Base-by-base conservation (phyloP, 2,113 vertebrate genomes). In the Vulpes lagopus region DNA sequence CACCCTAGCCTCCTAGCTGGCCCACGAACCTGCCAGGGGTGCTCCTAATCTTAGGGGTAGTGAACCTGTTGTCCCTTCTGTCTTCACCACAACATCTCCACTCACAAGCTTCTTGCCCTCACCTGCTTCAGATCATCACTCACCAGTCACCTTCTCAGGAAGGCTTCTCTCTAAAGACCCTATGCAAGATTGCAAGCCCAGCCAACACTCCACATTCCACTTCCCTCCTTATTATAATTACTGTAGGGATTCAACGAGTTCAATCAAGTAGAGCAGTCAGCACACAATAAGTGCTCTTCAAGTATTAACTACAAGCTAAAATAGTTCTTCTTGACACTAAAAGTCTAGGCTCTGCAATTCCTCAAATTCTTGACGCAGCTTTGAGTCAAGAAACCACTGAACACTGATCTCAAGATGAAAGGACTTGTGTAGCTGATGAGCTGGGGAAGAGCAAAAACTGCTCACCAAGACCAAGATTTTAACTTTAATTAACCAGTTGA, bases 321-420 rank as follows among this genome's bases (percentile, higher is more conserved):
- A n/a, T 27, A 73, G 35, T 79, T 69, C 67, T 88, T 65, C 86
- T 59, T 67, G 43, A 94, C 35, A n/a, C 53, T 84, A 51, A 84
- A 95, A 91, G 67, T 19, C 65, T 78, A 93, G 43, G 38, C 57
- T 64, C 89, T 57, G 25, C 69, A 20, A 92, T 81, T 86, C 65
- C 71, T 73, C 88, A 79, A 91, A 87, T 94, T 95, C 57, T 81
- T 96, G 57, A 93, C 53, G 43, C 43, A 91, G 69, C 30, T 94
- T 64, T 85, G 74, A 93, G 62, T 88, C 49, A 87, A 80, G 71
- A 90, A 97, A 73, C 79, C 76, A 89, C 59, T 67, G 35, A 97
- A 80, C 71, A 74, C 11, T 35, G 62, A 87, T 30, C 67, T 92
- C 11, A 12, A 80, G 25, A 90, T 30, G 49, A 89, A 87, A 87